These are phyloP conservation scores for Leptogaster cylindrica DNA, from an alignment of 2,888 invertebrate genomes.

Conservation along the genomic window DNA sequence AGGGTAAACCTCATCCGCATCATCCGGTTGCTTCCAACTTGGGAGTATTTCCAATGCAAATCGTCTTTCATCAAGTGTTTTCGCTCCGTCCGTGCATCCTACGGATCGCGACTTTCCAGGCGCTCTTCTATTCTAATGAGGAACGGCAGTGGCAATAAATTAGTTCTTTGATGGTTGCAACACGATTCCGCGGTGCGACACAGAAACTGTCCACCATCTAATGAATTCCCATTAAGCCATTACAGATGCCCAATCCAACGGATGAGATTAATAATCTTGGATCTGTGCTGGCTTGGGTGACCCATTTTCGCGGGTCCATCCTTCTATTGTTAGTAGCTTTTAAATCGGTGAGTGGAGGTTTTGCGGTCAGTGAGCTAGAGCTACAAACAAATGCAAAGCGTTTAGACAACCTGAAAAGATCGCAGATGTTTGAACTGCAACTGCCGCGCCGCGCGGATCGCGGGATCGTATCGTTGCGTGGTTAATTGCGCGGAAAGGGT, in stretches of 20 bases:
- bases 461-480: neutral
- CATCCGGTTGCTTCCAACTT: too few species aligned
- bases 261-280: slow-evolving; percentile 1
- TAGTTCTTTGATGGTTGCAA: too few species aligned
- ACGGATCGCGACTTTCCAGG: too few species aligned
- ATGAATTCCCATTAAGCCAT: neutral
- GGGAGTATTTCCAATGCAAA: too few species aligned
- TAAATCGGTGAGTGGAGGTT: neutral
- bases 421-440: neutral
- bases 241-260: neutral
- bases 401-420: neutral
- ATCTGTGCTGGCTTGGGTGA: neutral
- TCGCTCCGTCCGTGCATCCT: too few species aligned
- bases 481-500: slow-evolving; percentile 6
- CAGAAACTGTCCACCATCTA: neutral
- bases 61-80: too few species aligned
- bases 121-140: too few species aligned
- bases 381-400: slow-evolving; percentile 1
- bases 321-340: neutral
- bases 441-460: too few species aligned
- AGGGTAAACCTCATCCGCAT: too few species aligned
- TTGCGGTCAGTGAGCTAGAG: neutral
- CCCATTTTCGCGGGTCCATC: neutral
- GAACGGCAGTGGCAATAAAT: too few species aligned
- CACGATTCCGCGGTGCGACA: too few species aligned